Percentiles rank a stretch among this genome's conserved stretches.
These are phyloP conservation scores for Colletes latitarsis DNA, from an alignment of 1,140 invertebrate species.

Conservation along the genomic window DNA sequence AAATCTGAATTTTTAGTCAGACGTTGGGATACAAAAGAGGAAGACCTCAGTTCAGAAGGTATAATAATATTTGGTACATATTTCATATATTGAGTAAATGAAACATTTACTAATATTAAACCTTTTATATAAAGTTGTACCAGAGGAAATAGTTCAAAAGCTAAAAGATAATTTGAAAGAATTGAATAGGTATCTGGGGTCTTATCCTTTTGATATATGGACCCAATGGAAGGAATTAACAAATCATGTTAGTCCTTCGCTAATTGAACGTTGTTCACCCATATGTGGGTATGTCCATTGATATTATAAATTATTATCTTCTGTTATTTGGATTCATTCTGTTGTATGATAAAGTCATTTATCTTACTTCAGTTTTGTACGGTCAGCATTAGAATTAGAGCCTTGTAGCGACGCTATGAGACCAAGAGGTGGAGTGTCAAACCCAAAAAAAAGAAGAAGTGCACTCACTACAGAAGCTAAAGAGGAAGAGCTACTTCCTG, in stretches of 20 bases:
- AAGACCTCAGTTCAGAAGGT: slow-evolving; percentile 84
- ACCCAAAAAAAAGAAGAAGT: slow-evolving; percentile 70
- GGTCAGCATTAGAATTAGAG: slow-evolving; percentile 87
- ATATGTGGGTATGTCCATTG: slow-evolving; percentile 71
- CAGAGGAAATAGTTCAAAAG: slow-evolving; percentile 83
- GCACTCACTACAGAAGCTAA: slow-evolving; percentile 81
- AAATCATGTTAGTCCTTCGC: slow-evolving; percentile 64
- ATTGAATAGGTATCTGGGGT: slow-evolving; percentile 91
- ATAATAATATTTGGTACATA: slow-evolving; percentile 39
- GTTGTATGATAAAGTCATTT: background rate
- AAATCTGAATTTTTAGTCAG: slow-evolving; percentile 91
- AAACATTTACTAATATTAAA: slow-evolving; percentile 13
- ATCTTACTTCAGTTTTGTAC: slow-evolving; percentile 69
- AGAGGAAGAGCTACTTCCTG: slow-evolving; percentile 89
- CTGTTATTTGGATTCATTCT: background rate
- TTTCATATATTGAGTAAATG: background rate
- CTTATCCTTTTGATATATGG: slow-evolving; percentile 95
- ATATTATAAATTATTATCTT: background rate
- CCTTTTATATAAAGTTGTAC: slow-evolving; percentile 76
- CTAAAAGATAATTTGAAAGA: slow-evolving; percentile 88
- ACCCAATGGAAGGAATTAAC: slow-evolving; percentile 93
- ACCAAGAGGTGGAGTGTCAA: slow-evolving; percentile 79
- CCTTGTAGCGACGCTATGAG: slow-evolving; percentile 84
- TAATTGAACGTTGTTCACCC: slow-evolving; percentile 75
- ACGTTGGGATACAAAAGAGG: slow-evolving; percentile 90